Conservation (phyloP, 2,888 invertebrate species). For the Eupithecia dodoneata region DNA sequence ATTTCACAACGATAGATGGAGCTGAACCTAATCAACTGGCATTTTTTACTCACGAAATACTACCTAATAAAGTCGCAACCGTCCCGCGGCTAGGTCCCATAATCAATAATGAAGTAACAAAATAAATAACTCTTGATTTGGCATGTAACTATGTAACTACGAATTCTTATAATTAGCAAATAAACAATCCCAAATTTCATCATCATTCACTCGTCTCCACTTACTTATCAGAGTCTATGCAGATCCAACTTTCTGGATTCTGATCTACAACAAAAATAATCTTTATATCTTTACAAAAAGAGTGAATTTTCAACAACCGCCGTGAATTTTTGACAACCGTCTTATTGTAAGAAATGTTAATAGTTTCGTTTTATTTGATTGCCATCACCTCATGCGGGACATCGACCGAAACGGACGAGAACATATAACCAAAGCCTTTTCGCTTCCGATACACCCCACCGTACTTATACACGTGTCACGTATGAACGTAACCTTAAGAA, state of each 20-base stretch:
- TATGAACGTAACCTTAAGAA: background rate
- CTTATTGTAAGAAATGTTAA: background rate
- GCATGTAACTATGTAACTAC: slow-evolving; percentile 25
- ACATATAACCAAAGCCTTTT: background rate
- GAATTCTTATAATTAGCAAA: background rate
- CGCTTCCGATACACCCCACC: background rate
- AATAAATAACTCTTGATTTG: slow-evolving; percentile 32
- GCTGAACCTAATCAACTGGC: background rate
- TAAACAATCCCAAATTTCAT: background rate
- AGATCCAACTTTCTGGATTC: slow-evolving; percentile 57
- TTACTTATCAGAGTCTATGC: slow-evolving; percentile 62
- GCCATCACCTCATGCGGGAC: slow-evolving; percentile 14
- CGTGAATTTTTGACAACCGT: no score
- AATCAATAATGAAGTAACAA: slow-evolving; percentile 16
- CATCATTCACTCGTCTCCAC: slow-evolving; percentile 40
- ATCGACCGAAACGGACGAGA: slow-evolving; percentile 13
- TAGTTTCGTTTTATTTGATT: background rate
- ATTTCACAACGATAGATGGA: background rate
- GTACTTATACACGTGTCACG: background rate
- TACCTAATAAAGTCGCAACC: background rate
- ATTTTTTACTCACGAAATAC: background rate
- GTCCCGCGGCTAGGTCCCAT: slow-evolving; percentile 28
- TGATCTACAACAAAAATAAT: slow-evolving; percentile 65
- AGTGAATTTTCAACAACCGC: slow-evolving; percentile 6
- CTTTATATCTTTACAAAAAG: slow-evolving; percentile 27